These are phyloP conservation scores for Lypha dubia DNA, from an alignment of 2,888 invertebrate species.

Conservation along the genomic window DNA sequence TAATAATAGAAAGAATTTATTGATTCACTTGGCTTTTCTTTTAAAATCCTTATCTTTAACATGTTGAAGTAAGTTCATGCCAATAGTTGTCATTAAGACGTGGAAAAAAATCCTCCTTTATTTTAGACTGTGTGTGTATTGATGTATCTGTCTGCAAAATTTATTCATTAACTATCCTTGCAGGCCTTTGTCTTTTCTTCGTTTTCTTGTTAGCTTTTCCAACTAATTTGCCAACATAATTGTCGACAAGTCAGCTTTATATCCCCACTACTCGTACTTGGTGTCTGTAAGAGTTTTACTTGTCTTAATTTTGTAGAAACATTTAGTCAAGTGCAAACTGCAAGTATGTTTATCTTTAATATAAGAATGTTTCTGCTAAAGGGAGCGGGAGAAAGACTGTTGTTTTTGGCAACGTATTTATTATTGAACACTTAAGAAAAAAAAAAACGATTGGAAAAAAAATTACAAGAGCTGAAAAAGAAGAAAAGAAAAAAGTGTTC, in stretches of 20 bases:
- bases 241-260: constrained; percentile 44
- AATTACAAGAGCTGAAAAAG: neutral
- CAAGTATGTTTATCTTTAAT: constrained; percentile 20
- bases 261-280: neutral
- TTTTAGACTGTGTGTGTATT: constrained; percentile 1
- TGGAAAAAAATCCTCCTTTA: constrained; percentile 8
- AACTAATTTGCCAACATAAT: constrained; percentile 56
- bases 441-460: constrained; percentile 10
- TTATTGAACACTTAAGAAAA: constrained; percentile 46
- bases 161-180: constrained; percentile 39
- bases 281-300: constrained; percentile 19
- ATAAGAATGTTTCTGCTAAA: constrained; percentile 3
- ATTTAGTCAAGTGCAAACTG: constrained; percentile 54
- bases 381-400: no score
- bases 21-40: constrained; percentile 29
- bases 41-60: constrained; percentile 23
- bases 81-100: constrained; percentile 48
- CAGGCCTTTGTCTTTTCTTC: constrained; percentile 41
- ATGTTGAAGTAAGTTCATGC: constrained; percentile 43
- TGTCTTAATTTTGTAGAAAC: neutral
- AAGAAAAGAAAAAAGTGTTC: constrained; percentile 15
- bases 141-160: neutral
- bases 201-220: constrained; percentile 9
- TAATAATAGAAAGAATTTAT: neutral
- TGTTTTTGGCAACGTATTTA: constrained; percentile 62